Evolutionary conservation across 2,888 invertebrate genomes (phyloP).

Genomic region (Nasonia oneida): DNA sequence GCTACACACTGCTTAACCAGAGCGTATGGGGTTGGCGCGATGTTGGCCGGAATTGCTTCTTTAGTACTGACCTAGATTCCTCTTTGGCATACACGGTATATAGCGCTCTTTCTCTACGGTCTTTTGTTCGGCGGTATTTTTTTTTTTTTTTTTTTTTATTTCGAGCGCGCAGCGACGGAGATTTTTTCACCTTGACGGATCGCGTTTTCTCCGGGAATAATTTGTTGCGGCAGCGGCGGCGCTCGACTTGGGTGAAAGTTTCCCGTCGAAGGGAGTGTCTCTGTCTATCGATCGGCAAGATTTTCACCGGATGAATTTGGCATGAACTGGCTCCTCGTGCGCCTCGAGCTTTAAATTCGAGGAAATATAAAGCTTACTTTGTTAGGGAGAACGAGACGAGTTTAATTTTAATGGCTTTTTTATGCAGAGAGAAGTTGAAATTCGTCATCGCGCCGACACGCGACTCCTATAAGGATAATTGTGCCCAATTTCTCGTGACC

Average conservation of each 20-base stretch:
- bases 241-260: background rate
- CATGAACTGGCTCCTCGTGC: no score
- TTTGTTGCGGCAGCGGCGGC: background rate
- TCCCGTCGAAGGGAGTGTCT: background rate
- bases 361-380: no score
- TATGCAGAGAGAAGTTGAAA: background rate
- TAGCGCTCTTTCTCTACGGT: conserved; percentile 6
- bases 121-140: conserved; percentile 10
- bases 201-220: background rate
- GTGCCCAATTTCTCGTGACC: background rate
- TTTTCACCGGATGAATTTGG: background rate
- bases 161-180: background rate
- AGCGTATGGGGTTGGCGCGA: conserved; percentile 43
- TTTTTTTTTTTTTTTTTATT: background rate
- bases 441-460: background rate
- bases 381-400: background rate
- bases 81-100: background rate
- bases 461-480: background rate
- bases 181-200: background rate
- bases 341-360: no score
- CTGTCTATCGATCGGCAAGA: background rate
- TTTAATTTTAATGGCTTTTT: conserved; percentile 28
- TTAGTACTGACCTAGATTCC: conserved; percentile 54
- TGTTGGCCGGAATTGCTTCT: conserved; percentile 51
- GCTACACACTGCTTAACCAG: background rate